Base-by-base conservation (phyloP, 2,888 invertebrate genomes). In the Amphipyra tragopoginis region DNA sequence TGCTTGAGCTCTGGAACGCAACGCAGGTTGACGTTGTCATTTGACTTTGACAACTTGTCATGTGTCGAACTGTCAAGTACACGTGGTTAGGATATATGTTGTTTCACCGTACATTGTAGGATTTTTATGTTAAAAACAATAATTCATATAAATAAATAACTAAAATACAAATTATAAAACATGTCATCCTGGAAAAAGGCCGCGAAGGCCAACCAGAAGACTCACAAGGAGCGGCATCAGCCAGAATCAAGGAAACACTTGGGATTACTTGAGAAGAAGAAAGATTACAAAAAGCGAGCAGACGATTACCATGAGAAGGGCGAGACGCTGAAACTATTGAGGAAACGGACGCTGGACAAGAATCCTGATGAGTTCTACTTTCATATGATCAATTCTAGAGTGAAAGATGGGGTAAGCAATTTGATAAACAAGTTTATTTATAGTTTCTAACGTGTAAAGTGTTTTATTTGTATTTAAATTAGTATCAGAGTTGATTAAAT, bases 361-460 rank as follows among this genome's bases (percentile, higher is more conserved):
- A 99, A 99, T 94, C 99, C 99, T 0, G 99, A 99, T 96, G 99
- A 99, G 90, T 99, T 99, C 93, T 98, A 99, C 89, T 98, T 98
- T 93, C 99, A 99, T 86, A 99, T 99, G 99, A 96, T 98, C 60
- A 98, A 98, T 87, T 97, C 98, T 0, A 96, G 97, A 89, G 91
- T 97, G 0, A 94, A 95, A 65, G 90, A 95, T 81, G 96, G 96
- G 80, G 95, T 95, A 75, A 90, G 91, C 72, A 13, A 33, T 13
- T 8, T 33, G 1, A 4, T 5, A 10, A 10, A 36, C 10, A 36
- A 36, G 9, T 36, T 5, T 36, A 8, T 0, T 11, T 36, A 36
- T 7, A 10, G 9, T 36, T 8, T 33, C 1, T 33, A 33, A 33
- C 2, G 1, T 33, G 33, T 33, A 33, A 5, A 33, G 21, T 33